A percentile compares a stretch with the other conserved stretches of the same genome.
Conservation (phyloP, 2,888 invertebrate species). For the Chrysina gloriosa region DNA sequence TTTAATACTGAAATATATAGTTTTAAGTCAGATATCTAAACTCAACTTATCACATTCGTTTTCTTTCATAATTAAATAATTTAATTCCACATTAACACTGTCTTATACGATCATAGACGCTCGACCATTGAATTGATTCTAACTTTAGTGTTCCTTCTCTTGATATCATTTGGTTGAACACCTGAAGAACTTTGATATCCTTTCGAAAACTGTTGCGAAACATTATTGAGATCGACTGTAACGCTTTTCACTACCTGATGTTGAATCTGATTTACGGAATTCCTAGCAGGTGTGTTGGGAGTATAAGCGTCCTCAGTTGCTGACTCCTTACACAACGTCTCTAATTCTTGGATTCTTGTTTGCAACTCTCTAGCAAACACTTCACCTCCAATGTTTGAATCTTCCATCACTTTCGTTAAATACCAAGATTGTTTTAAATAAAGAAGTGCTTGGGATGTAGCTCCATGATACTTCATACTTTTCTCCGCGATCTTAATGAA, state of each 20-base stretch:
- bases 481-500: conserved; percentile 77
- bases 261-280: conserved; percentile 43
- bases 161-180: background rate
- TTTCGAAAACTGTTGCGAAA: conserved; percentile 5
- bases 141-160: background rate
- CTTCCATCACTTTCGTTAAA: conserved; percentile 72
- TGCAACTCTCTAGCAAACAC: conserved; percentile 69
- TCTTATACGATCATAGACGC: background rate
- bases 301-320: conserved; percentile 56
- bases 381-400: conserved; percentile 65
- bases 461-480: conserved; percentile 70
- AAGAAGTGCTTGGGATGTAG: conserved; percentile 72
- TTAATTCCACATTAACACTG: background rate
- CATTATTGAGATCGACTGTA: conserved; percentile 21
- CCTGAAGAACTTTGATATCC: background rate
- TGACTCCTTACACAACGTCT: conserved; percentile 66
- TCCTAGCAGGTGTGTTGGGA: conserved; percentile 50
- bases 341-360: conserved; percentile 68
- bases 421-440: conserved; percentile 79
- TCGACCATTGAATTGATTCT: conserved; percentile 21
- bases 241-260: conserved; percentile 16
- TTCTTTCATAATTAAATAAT: no score
- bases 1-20: conserved; percentile 6
- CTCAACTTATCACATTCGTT: conserved; percentile 5
- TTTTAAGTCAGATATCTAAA: background rate